Percentiles rank a stretch among this genome's conserved stretches.
Evolutionary conservation across 2,113 vertebrate species (phyloP).

Genomic region (Ginglymostoma cirratum): DNA sequence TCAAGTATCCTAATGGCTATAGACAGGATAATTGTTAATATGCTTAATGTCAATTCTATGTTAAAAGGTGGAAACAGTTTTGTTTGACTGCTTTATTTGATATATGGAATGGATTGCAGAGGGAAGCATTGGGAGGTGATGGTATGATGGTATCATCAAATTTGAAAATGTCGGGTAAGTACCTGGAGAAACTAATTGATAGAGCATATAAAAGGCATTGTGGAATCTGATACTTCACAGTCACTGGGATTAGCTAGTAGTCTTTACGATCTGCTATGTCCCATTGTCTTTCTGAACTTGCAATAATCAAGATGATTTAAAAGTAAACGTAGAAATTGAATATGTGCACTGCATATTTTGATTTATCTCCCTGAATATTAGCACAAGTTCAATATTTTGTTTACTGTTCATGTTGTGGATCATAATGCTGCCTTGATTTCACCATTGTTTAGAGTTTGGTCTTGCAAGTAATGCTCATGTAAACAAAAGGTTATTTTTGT

Average conservation of each 20-base stretch:
- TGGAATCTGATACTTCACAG: not conserved
- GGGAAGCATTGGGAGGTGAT: not conserved
- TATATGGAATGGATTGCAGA: not conserved
- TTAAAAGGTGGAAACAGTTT: not conserved
- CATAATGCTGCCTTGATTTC: not conserved
- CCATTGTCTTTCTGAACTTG: not conserved
- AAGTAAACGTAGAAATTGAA: not conserved
- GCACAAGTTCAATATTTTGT: not conserved
- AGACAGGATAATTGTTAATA: conserved; percentile 18
- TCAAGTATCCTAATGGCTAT: not conserved
- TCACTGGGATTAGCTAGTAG: not conserved
- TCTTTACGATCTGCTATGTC: not conserved
- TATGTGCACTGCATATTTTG: not conserved
- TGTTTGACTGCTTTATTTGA: not conserved
- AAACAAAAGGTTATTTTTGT: not conserved
- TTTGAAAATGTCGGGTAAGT: not conserved
- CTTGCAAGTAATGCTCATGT: not conserved
- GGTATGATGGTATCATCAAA: not conserved
- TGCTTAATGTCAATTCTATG: not conserved
- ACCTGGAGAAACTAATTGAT: conserved; percentile 5
- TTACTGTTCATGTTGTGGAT: not conserved
- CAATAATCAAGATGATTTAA: conserved; percentile 4
- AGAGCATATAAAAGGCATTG: not conserved
- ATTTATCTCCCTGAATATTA: not conserved
- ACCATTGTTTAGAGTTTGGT: not conserved